These are phyloP conservation scores for Drosophila nigrodunni DNA, from an alignment of 1,140 invertebrate species.

Conservation along the genomic window DNA sequence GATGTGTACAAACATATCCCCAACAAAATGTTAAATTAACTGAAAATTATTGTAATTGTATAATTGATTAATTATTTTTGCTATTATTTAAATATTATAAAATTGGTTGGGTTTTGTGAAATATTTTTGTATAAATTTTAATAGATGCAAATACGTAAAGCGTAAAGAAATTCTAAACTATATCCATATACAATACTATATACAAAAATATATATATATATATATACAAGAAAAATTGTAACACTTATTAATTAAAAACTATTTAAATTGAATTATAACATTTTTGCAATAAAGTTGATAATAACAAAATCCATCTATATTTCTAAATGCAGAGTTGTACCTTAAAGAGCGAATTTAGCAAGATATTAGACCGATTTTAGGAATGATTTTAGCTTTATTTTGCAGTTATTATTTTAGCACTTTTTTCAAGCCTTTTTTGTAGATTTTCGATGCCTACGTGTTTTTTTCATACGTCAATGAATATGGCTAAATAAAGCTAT, in stretches of 20 bases:
- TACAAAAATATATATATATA: neutral
- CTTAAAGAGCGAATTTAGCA: conserved; percentile 26
- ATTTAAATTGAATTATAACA: conserved; percentile 46
- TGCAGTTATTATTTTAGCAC: conserved; percentile 25
- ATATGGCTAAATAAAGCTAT: conserved; percentile 66
- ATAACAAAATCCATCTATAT: conserved; percentile 43
- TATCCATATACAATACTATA: conserved; percentile 10
- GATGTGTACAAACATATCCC: conserved; percentile 38
- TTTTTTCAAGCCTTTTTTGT: neutral
- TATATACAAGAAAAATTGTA: conserved; percentile 27
- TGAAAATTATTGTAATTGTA: conserved; percentile 19
- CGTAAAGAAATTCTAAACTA: conserved; percentile 38
- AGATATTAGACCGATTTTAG: neutral
- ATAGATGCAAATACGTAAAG: conserved; percentile 35
- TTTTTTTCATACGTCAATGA: conserved; percentile 52
- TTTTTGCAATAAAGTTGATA: conserved; percentile 81
- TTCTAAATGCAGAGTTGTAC: conserved; percentile 61
- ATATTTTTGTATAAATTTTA: conserved; percentile 41
- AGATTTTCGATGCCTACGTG: conserved; percentile 11
- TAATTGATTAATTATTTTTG: conserved; percentile 24
- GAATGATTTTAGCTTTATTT: neutral
- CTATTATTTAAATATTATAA: conserved; percentile 23
- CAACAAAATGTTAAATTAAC: conserved; percentile 3
- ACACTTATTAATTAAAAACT: conserved; percentile 36
- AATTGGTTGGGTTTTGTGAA: conserved; percentile 39